Base-by-base conservation (phyloP, 2,888 invertebrate species). In the Caenorhabditis japonica region DNA sequence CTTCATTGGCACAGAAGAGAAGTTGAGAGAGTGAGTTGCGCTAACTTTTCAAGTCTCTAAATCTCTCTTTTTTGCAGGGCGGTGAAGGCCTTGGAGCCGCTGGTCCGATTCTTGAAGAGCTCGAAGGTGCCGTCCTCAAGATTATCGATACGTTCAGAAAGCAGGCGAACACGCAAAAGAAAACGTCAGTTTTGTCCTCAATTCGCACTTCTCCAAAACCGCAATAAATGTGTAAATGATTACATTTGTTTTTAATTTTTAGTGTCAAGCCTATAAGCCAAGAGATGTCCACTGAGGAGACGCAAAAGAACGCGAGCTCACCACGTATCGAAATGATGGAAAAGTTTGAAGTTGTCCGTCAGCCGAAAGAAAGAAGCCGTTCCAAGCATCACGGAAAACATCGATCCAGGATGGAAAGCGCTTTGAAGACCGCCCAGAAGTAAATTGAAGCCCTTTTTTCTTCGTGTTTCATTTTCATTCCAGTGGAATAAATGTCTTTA, bases 351-450 rank as follows among this genome's bases (percentile, higher is more conserved):
- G 58, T 43, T 46, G 58, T 64, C n/a, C 44, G 62, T 19, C 55
- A 69, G 49, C 59, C 47, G 21, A 46, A 44, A 47, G 60, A 53
- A 15, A 59, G 47, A 19, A 60, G 53, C 13, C 62, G 62, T 5
- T 55, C 64, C 13, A 64, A 60, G 33, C 66, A 73, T 49, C 73
- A 73, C 27, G 1, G 41, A 4, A 60, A 36, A 38, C 73, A 73
- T 39, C 73, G 73, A n/a, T 61, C 66, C 15, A 73, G 60, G 34
- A 49, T 52, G 55, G 73, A 73, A 19, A 66, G 60, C 49, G 62
- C 62, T 15, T 44, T 61, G 15, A 51, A 60, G 23, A 51, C 56
- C 5, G 56, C 56, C 21, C 69, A 69, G 17, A 58, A 44, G 30
- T 64, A 41, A 25, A 46, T 21, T n/a, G n/a, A 2, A 15, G 4